Evolutionary conservation across 2,797 vertebrate genomes (phyloP), one percentile per base, ranked within the genome.

Genomic region (Hoplostethus atlanticus): DNA sequence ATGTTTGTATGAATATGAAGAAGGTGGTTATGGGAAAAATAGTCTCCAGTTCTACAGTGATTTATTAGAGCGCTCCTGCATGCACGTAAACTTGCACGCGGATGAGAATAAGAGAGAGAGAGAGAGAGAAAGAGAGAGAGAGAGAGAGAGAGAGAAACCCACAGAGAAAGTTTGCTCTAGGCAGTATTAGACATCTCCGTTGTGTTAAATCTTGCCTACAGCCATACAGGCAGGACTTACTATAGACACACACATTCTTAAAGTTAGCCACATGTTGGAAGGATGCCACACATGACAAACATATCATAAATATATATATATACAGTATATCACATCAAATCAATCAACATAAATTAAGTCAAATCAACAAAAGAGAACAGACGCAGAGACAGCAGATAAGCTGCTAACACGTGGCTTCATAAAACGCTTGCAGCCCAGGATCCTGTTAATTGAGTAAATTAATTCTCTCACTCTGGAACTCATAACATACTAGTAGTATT

Each of bases 1-100:
- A 91, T 91, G 85, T 66, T 52, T 73, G 70, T 76, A 87, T 90
- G 84, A 90, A 89, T 88, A 87, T 87, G 81, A 84, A 87, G 81
- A 60, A 66, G 64, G 75, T 6, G 59, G 70, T 84, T 85, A 82
- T 73, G 17, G 77, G 65, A 25, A 68, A 86, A 87, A 81, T 63
- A 62, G 71, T 87, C 63, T 64, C 68, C 77, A 46, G 51, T 50
- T 48, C 46, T 63, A 63, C 59, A 77, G 76, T 90, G 89, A 92
- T 92, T 90, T 89, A 89, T 92, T 79, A 80, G 57, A 51, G 73
- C 47, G 73, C 73, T 72, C 16, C 28, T 53, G 34, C 51, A 60
- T 25, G 31, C 60, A 54, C 54, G 78, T 64, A 74, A 69, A 72
- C 63, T 79, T 31, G 55, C 77, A 71, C 52, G 8, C 21, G 60